Percentiles rank a stretch among this genome's conserved stretches.
These are phyloP conservation scores for Acrocephalus kingi DNA, from an alignment of 2,113 vertebrate genomes.

Conservation along the genomic window DNA sequence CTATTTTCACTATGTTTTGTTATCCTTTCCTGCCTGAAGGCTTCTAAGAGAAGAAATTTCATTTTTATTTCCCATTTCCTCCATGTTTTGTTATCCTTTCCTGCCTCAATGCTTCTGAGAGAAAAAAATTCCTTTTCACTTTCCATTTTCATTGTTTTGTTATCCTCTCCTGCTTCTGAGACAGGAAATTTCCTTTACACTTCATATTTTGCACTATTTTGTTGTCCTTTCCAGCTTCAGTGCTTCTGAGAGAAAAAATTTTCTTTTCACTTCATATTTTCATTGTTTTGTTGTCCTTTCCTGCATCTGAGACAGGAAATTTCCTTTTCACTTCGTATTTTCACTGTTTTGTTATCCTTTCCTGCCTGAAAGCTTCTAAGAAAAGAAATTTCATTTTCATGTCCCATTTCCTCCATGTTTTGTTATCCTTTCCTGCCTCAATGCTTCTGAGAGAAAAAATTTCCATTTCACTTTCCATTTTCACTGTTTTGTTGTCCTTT, in stretches of 20 bases:
- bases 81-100: background rate
- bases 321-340: no score
- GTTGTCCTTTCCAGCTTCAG: background rate
- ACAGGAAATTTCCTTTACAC: background rate
- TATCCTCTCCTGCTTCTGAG: background rate
- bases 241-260: background rate
- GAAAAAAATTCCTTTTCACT: background rate
- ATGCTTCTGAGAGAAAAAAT: no score
- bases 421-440: background rate
- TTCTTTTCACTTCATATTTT: background rate
- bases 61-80: background rate
- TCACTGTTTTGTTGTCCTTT: background rate
- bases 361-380: background rate
- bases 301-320: no score
- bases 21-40: background rate
- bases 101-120: background rate
- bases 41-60: background rate
- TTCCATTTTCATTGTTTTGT: background rate
- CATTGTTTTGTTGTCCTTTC: background rate
- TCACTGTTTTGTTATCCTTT: background rate
- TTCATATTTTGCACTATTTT: background rate
- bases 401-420: background rate
- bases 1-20: background rate
- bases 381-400: accelerated
- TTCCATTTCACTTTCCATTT: background rate